Conservation (phyloP, 2,797 vertebrate genomes). For the Gymnoscopelus microlampas region DNA sequence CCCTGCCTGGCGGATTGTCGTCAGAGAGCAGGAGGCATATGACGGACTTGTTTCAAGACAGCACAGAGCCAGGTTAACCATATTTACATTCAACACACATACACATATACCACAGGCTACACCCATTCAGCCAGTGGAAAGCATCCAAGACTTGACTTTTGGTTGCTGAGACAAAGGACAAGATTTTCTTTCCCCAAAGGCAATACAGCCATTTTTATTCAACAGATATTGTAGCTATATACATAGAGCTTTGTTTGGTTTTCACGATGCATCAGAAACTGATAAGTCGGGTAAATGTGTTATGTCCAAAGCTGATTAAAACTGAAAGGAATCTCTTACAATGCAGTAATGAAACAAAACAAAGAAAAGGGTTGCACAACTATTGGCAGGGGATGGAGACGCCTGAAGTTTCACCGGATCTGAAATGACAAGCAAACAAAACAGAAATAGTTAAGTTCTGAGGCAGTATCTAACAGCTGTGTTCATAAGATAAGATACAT, state of each 20-base stretch:
- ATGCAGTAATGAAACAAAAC: slow-evolving; percentile 25
- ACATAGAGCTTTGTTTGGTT: slow-evolving; percentile 31
- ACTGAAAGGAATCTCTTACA: slow-evolving; percentile 1
- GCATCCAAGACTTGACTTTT: background rate
- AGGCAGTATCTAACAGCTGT: no score
- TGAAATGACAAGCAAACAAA: slow-evolving; percentile 53
- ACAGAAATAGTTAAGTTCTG: background rate
- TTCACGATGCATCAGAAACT: slow-evolving; percentile 18
- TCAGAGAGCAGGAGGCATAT: background rate
- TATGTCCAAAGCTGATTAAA: slow-evolving; percentile 7
- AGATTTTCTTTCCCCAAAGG: background rate
- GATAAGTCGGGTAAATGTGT: slow-evolving; percentile 6
- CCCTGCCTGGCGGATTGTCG: no score
- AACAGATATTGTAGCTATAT: slow-evolving; percentile 41
- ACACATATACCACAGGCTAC: background rate
- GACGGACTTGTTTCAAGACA: background rate
- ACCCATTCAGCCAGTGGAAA: background rate
- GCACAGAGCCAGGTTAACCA: background rate
- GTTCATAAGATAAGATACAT: no score
- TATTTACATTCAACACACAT: background rate
- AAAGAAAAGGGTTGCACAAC: slow-evolving; percentile 15
- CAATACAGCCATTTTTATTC: slow-evolving; percentile 47
- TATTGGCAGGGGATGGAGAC: background rate
- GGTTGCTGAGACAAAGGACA: background rate
- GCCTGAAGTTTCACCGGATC: slow-evolving; percentile 71